These are phyloP conservation scores for Aleiodes leptofemur DNA, from an alignment of 2,888 invertebrate genomes.

Conservation along the genomic window DNA sequence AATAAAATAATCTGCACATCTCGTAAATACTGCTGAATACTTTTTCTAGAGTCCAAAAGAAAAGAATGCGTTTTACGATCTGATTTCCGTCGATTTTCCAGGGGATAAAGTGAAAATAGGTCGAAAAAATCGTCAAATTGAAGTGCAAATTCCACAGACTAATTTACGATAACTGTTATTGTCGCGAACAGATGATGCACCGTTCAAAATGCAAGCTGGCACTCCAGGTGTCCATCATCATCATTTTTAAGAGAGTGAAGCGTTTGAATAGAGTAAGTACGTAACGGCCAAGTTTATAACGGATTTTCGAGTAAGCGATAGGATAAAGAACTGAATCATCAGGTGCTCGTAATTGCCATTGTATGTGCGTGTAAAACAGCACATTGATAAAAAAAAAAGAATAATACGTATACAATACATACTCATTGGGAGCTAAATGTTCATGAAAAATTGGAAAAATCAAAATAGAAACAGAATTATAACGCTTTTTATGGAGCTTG, in stretches of 20 bases:
- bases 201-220: not conserved
- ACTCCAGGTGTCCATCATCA: constrained; percentile 37
- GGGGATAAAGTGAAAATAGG: no score
- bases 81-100: no score
- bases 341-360: not conserved
- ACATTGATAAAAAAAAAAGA: no score
- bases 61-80: no score
- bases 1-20: no score
- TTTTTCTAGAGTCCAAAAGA: no score
- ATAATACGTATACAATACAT: no score
- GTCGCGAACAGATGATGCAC: not conserved
- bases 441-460: no score
- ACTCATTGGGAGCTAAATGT: no score
- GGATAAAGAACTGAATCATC: not conserved
- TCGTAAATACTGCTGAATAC: no score
- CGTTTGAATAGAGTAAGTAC: constrained; percentile 28
- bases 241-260: constrained; percentile 20
- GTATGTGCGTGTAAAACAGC: not conserved
- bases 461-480: no score
- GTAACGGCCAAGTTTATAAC: constrained; percentile 37
- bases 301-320: constrained; percentile 16
- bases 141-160: not conserved
- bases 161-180: constrained; percentile 38
- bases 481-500: no score
- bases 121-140: not conserved